Evolutionary conservation across 2,797 vertebrate species (phyloP), one percentile per base, ranked within the genome.

Genomic region (Crypturellus tataupa): DNA sequence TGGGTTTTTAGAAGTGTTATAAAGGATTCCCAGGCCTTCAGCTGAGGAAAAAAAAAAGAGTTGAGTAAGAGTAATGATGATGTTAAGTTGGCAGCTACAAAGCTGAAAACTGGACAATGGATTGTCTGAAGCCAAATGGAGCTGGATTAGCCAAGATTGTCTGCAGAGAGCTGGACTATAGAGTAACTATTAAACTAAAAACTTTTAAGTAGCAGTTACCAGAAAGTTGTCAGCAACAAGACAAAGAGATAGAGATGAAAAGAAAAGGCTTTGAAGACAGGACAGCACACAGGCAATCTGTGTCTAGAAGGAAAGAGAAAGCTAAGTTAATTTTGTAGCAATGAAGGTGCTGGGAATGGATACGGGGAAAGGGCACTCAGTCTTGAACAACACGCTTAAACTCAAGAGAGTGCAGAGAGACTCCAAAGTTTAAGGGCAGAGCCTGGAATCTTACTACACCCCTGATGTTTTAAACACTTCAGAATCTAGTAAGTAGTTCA

Each of bases 101-200:
- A 90, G 60, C 51, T 49, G 90, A 94, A 94, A 96, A 91, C 90
- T 93, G 83, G 91, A 96, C 93, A 94, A 95, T 53, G 76, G 91
- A 62, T 62, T 58, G 4, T 6, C 21, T 70, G 85, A 96, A 96
- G 90, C 93, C 94, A 94, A 96, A 93, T 3, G 31, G 67, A 95
- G 86, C 63, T 3, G 8, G 77, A 91, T 91, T 93, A 93, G 87
- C 85, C 91, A 95, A 90, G 70, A 80, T 44, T 72, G 63, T 86
- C 87, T 91, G 85, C 83, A 91, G 73, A 70, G 68, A 90, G 56
- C 70, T 77, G 80, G 87, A 91, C 73, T 80, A 67, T 7, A 68
- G 39, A 42, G 51, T 60, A 47, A 67, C 55, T 47, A 88, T 27
- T 19, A 64, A 90, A 88, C 77, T 33, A 84, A 90, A 88, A 84